Conservation (phyloP, 2,113 vertebrate species). For the Eretmochelys imbricata region DNA sequence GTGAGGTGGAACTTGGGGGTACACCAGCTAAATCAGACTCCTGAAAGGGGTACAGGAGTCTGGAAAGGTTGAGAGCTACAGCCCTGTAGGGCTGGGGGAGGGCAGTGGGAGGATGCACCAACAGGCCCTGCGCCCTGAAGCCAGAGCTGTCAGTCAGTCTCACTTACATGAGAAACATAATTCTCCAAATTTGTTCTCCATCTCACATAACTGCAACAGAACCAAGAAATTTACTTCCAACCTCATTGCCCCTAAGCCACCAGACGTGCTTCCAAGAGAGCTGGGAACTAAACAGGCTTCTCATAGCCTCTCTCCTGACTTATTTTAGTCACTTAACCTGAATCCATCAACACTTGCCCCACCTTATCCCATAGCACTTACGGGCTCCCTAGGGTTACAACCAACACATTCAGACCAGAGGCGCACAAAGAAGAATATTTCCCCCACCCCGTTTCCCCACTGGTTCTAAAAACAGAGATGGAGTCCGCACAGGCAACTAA, state of each 20-base stretch:
- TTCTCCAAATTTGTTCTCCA: background rate
- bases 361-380: fast-evolving
- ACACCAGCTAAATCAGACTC: too few species aligned
- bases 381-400: fast-evolving
- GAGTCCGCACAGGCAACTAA: background rate
- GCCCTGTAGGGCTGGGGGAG: background rate
- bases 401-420: background rate
- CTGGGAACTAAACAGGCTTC: background rate
- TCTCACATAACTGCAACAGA: fast-evolving
- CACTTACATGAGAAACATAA: background rate
- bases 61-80: too few species aligned
- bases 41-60: too few species aligned
- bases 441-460: background rate
- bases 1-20: too few species aligned
- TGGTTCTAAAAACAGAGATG: background rate
- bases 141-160: background rate
- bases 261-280: fast-evolving
- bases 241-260: background rate
- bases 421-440: background rate
- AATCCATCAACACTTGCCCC: fast-evolving
- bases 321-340: background rate
- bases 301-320: background rate
- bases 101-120: background rate
- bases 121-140: background rate
- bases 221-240: background rate